Evolutionary conservation across 2,797 vertebrate genomes (phyloP).

Genomic region (Scleropages formosus): DNA sequence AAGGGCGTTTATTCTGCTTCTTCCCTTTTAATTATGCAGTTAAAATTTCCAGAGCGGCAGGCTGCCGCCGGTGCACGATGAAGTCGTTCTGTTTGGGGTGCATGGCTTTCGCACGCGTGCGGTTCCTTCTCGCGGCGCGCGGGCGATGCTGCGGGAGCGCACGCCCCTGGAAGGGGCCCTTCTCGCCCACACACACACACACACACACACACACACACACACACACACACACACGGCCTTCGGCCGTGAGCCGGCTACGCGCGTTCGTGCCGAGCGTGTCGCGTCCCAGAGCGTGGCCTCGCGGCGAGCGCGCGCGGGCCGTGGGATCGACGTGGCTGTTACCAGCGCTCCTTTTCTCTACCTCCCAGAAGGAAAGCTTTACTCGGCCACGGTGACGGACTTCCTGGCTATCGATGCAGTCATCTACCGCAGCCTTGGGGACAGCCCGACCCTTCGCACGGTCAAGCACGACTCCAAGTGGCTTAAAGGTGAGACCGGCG

Average conservation of each 20-base stretch:
- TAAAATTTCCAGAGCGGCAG: slow-evolving; percentile 63
- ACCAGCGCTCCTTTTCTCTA: slow-evolving; percentile 14
- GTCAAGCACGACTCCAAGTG: slow-evolving; percentile 99
- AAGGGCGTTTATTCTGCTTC: slow-evolving; percentile 59
- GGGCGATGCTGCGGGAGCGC: too few species aligned
- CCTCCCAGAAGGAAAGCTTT: slow-evolving; percentile 89
- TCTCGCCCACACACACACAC: too few species aligned
- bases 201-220: too few species aligned
- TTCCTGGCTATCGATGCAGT: slow-evolving; percentile 97
- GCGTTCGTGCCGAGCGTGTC: slow-evolving; percentile 37
- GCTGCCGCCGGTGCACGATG: slow-evolving; percentile 52
- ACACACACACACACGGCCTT: too few species aligned
- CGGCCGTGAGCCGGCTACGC: too few species aligned
- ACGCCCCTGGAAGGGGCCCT: too few species aligned
- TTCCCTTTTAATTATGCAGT: slow-evolving; percentile 68
- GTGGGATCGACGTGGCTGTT: slow-evolving; percentile 40
- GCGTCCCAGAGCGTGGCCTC: slow-evolving; percentile 39
- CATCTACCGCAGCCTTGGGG: slow-evolving; percentile 97
- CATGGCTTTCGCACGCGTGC: slow-evolving; percentile 1
- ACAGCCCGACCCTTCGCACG: slow-evolving; percentile 94
- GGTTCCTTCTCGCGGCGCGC: too few species aligned
- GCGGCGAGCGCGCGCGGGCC: slow-evolving; percentile 41
- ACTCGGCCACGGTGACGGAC: slow-evolving; percentile 98
- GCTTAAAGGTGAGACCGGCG: slow-evolving; percentile 86
- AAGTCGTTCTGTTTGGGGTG: slow-evolving; percentile 55